phyloP scores from a whole-genome alignment of 2,113 vertebrate species.

The Puntigrus tetrazona region DNA sequence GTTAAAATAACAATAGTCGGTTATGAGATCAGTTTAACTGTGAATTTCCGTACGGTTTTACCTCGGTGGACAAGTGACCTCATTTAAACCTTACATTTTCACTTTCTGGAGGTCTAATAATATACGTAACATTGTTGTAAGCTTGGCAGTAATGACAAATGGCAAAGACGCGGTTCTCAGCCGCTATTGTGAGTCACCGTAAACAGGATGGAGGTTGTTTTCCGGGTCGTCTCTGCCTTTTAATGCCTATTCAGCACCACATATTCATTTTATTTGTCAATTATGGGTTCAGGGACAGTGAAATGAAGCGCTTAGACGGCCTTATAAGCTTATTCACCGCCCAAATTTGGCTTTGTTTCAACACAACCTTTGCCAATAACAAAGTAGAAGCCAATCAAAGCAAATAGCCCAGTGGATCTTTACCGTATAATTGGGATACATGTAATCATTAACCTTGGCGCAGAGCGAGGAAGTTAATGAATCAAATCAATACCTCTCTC shows the following conservation, averaged over 20 bases:
- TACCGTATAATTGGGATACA: constrained; percentile 90
- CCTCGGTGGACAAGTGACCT: not conserved
- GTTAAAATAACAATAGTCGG: not conserved
- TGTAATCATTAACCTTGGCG: constrained; percentile 98
- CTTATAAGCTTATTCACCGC: constrained; percentile 48
- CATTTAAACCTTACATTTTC: constrained; percentile 17
- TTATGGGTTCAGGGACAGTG: constrained; percentile 56
- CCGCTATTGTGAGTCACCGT: constrained; percentile 39
- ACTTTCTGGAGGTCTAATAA: not conserved
- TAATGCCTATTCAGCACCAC: constrained; percentile 61
- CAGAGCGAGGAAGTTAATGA: constrained; percentile 92
- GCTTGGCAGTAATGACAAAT: constrained; percentile 35
- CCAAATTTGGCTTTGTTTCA: constrained; percentile 66
- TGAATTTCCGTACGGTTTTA: not conserved
- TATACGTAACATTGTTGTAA: constrained; percentile 20
- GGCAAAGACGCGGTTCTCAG: constrained; percentile 19
- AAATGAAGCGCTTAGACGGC: constrained; percentile 52
- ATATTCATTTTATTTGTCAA: constrained; percentile 67
- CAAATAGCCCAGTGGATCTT: constrained; percentile 83
- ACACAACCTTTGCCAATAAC: constrained; percentile 73
- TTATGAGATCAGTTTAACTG: not conserved
- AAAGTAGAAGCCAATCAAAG: constrained; percentile 85
- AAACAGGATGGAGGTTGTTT: constrained; percentile 37
- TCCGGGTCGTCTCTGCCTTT: constrained; percentile 35
- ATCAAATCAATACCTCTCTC: constrained; percentile 98